phyloP scores from a whole-genome alignment of 2,888 invertebrate species.

The Lasioglossum vierecki region DNA sequence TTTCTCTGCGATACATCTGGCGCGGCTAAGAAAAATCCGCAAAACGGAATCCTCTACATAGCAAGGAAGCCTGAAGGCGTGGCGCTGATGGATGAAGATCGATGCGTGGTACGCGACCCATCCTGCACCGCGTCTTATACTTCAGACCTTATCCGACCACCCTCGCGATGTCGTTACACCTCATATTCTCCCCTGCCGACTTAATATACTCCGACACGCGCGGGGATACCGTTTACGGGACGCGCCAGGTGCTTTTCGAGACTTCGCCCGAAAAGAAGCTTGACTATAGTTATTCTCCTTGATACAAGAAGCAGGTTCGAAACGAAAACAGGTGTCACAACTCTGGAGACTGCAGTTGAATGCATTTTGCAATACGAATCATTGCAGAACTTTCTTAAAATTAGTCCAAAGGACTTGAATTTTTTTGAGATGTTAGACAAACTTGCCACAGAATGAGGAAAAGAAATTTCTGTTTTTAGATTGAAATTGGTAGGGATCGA shows the following conservation, averaged over 20 bases:
- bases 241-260: constrained; percentile 57
- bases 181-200: constrained; percentile 63
- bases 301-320: not conserved
- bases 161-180: constrained; percentile 62
- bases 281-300: not conserved
- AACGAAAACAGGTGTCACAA: not conserved
- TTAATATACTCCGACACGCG: constrained; percentile 71
- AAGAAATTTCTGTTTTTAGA: too few relatives aligned
- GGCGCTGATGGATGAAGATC: constrained; percentile 82
- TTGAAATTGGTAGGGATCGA: too few relatives aligned
- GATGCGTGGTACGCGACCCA: constrained; percentile 72
- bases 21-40: constrained; percentile 60
- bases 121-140: constrained; percentile 16
- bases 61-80: constrained; percentile 48
- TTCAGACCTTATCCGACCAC: constrained; percentile 33
- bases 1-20: constrained; percentile 47
- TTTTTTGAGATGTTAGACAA: too few relatives aligned
- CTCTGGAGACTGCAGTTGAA: not conserved
- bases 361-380: not conserved
- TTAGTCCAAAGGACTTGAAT: too few relatives aligned
- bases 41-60: constrained; percentile 50
- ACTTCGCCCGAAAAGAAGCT: not conserved
- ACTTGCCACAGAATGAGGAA: too few relatives aligned
- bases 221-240: constrained; percentile 37
- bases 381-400: too few relatives aligned